Evolutionary conservation across 2,113 vertebrate genomes (phyloP).

Genomic region (Fregetta grallaria): DNA sequence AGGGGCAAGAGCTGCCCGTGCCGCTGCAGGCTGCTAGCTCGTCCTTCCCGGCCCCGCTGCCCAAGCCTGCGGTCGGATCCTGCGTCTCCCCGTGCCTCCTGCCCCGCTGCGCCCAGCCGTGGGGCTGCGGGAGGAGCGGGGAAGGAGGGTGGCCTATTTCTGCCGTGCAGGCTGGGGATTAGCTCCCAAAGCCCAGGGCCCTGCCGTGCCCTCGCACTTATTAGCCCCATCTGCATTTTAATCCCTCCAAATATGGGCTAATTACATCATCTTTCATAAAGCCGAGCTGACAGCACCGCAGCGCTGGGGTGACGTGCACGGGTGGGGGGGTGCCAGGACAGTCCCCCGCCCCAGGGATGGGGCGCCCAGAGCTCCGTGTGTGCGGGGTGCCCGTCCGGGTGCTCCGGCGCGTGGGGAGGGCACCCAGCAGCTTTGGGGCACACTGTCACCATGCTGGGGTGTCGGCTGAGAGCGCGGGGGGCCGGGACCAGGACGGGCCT

Average conservation of each 20-base stretch:
- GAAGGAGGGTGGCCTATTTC: conserved; percentile 7
- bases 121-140: not conserved
- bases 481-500: fast-evolving
- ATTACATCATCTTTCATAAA: not conserved
- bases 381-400: fast-evolving
- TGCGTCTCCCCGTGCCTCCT: fast-evolving
- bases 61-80: no score
- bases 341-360: fast-evolving
- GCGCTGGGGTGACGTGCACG: not conserved
- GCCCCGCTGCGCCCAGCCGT: fast-evolving
- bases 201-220: not conserved
- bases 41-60: not conserved
- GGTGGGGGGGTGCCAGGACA: not conserved
- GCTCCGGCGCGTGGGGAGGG: not conserved
- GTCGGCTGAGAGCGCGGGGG: not conserved
- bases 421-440: fast-evolving
- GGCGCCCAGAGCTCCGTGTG: fast-evolving
- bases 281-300: not conserved
- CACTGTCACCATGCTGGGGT: not conserved
- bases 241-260: not conserved
- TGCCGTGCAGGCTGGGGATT: not conserved
- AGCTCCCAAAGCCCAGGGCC: not conserved
- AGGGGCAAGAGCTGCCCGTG: fast-evolving
- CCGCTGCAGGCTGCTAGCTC: fast-evolving
- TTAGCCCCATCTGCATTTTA: conserved; percentile 40